A percentile compares a stretch with the other conserved stretches of the same genome.
Evolutionary conservation across 2,888 invertebrate species (phyloP).

Genomic region (Diarsia dahlii): DNA sequence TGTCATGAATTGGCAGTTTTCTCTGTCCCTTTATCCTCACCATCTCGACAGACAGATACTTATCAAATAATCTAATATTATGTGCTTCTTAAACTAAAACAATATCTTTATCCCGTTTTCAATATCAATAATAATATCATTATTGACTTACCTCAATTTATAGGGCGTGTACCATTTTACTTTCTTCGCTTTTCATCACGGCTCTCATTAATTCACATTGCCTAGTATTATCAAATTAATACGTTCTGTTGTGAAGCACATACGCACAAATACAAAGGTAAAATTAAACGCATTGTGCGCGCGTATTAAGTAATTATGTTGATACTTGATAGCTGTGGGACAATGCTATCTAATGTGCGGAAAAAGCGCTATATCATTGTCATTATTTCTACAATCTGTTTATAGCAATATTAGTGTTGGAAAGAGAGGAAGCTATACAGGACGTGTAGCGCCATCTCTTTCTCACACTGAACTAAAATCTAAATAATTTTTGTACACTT

Average conservation of each 20-base stretch:
- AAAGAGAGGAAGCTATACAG: not conserved
- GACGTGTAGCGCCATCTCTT: not conserved
- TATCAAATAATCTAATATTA: no score
- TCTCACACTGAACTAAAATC: not conserved
- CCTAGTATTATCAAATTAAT: not conserved
- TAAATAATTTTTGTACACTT: not conserved
- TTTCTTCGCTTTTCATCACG: not conserved
- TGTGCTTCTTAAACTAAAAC: not conserved
- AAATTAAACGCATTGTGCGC: slow-evolving; percentile 24
- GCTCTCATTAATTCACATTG: not conserved
- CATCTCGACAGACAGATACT: not conserved
- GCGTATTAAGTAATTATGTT: slow-evolving; percentile 44
- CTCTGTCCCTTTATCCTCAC: not conserved
- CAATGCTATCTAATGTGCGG: slow-evolving; percentile 54
- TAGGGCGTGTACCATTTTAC: not conserved
- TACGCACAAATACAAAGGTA: not conserved
- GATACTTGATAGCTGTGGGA: slow-evolving; percentile 20
- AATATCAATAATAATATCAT: no score
- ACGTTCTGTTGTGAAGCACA: not conserved
- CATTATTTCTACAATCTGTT: not conserved
- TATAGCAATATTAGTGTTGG: not conserved
- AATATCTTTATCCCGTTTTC: no score
- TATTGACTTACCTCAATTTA: not conserved
- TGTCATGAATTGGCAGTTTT: not conserved
- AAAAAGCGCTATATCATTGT: slow-evolving; percentile 32